A percentile compares a stretch with the other conserved stretches of the same genome.
These are phyloP conservation scores for Garrulus glandarius DNA, from an alignment of 2,797 vertebrate species.

Conservation along the genomic window DNA sequence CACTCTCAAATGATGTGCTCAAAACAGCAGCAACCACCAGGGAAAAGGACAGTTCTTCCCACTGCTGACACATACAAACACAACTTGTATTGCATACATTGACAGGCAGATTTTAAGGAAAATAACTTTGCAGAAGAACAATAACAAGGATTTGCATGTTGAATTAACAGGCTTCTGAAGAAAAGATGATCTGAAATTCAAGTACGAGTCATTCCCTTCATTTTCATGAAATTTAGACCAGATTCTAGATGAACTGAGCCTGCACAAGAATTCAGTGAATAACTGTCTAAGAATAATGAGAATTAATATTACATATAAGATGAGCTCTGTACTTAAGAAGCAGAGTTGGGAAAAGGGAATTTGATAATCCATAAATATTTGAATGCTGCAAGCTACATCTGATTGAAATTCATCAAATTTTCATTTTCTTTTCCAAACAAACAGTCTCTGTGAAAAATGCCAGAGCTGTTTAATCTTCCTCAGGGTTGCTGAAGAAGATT, in stretches of 20 bases:
- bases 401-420: constrained; percentile 54
- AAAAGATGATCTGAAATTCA: background rate
- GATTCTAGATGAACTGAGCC: background rate
- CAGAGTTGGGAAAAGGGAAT: constrained; percentile 22
- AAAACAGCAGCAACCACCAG: background rate
- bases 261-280: background rate
- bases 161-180: background rate
- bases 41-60: background rate
- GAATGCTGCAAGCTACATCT: constrained; percentile 42
- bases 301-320: constrained; percentile 43
- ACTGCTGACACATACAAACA: background rate
- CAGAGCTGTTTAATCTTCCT: constrained; percentile 20
- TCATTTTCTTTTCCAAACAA: constrained; percentile 58
- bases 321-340: constrained; percentile 25
- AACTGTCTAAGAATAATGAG: constrained; percentile 18
- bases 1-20: background rate
- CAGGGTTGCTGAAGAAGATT: background rate
- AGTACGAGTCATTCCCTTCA: background rate
- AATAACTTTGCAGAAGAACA: background rate
- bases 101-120: background rate
- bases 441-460: constrained; percentile 33
- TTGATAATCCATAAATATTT: constrained; percentile 61
- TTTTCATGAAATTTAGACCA: background rate
- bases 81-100: background rate
- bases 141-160: background rate